These are phyloP conservation scores for Pteronura brasiliensis DNA, from an alignment of 2,113 vertebrate species.

Conservation along the genomic window DNA sequence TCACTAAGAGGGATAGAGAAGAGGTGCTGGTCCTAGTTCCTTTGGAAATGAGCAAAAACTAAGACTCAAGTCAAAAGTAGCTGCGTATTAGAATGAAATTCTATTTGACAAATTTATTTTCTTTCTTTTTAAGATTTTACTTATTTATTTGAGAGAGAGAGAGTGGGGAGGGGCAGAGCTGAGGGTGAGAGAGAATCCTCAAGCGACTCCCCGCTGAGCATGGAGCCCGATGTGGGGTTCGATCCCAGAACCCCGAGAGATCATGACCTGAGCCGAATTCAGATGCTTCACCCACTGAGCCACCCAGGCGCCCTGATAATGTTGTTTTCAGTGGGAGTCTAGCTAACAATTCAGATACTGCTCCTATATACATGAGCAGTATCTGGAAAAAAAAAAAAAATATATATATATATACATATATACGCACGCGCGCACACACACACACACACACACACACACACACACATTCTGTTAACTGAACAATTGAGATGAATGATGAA, in stretches of 20 bases:
- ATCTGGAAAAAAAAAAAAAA: too few relatives aligned
- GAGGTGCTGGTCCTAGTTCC: not conserved
- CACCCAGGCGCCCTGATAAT: not conserved
- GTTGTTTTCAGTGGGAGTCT: accelerated
- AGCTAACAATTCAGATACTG: not conserved
- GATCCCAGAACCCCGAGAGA: not conserved
- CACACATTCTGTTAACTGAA: not conserved
- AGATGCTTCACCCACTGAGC: not conserved
- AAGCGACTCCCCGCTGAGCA: not conserved
- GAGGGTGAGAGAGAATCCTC: not conserved
- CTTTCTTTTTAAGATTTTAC: not conserved
- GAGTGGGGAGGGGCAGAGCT: not conserved
- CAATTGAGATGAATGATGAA: not conserved
- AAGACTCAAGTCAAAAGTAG: not conserved
- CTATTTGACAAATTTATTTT: not conserved
- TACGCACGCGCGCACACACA: too few relatives aligned
- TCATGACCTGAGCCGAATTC: not conserved
- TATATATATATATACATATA: too few relatives aligned
- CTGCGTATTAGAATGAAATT: not conserved
- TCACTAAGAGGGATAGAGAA: not conserved
- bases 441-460: too few relatives aligned
- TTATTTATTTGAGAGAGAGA: not conserved
- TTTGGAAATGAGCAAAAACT: not conserved
- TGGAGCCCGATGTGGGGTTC: not conserved
- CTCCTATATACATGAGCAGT: not conserved